Conservation (phyloP, 2,113 vertebrate genomes). For the Gavialis gangeticus region DNA sequence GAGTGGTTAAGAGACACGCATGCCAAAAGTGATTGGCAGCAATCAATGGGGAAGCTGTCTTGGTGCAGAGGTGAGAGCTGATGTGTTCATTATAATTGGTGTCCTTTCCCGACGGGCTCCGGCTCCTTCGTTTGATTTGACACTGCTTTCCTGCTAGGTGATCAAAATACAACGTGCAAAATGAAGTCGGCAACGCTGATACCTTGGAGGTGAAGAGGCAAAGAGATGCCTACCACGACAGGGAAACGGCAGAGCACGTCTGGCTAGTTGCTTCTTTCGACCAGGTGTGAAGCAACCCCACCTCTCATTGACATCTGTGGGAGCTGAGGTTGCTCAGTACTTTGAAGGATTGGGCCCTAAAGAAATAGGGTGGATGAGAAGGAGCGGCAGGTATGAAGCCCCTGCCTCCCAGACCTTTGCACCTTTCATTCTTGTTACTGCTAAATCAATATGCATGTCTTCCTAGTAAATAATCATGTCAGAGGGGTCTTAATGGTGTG, state of each 20-base stretch:
- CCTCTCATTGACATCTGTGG: fast-evolving
- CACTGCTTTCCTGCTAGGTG: not conserved
- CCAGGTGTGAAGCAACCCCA: not conserved
- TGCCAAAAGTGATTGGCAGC: not conserved
- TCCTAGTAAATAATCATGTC: conserved; percentile 37
- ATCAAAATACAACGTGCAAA: fast-evolving
- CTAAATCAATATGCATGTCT: conserved; percentile 25
- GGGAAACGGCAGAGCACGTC: not conserved
- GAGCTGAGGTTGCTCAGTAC: not conserved
- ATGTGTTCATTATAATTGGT: not conserved
- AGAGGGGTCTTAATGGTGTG: conserved; percentile 46
- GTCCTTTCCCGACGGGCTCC: not conserved
- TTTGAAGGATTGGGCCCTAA: not conserved
- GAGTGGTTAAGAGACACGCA: not conserved
- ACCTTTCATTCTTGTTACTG: not conserved
- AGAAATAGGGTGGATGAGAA: not conserved
- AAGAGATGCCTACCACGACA: not conserved
- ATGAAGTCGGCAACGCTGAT: not conserved
- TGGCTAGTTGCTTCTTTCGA: not conserved
- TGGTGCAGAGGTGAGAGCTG: fast-evolving
- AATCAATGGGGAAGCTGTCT: not conserved
- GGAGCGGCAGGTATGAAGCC: fast-evolving
- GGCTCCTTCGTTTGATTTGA: not conserved
- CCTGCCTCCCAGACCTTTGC: not conserved
- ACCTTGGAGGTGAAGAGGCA: not conserved